Percentiles rank a stretch among this genome's conserved stretches.
phyloP scores from a whole-genome alignment of 1,140 invertebrate species.

The Cotesia chilonis region DNA sequence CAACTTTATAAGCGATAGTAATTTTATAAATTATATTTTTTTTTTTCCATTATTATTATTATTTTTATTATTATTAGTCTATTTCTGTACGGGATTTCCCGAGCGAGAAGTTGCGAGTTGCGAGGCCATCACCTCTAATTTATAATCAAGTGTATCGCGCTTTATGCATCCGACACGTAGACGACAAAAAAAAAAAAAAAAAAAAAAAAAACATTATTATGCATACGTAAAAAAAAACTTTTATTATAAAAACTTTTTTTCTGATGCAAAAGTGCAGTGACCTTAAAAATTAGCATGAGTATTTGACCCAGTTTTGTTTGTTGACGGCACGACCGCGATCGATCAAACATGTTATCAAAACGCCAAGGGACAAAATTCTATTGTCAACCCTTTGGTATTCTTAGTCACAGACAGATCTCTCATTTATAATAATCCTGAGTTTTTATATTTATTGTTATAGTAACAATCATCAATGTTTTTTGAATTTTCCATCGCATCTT shows the following conservation, averaged over 20 bases:
- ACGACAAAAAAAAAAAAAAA: not conserved
- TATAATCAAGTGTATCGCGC: not conserved
- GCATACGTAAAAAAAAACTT: not conserved
- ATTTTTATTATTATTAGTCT: not conserved
- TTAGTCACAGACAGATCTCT: conserved; percentile 19
- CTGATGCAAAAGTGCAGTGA: not conserved
- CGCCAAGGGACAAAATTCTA: conserved; percentile 28
- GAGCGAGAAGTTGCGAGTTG: not conserved
- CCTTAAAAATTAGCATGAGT: not conserved
- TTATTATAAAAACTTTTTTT: not conserved
- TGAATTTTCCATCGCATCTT: not conserved
- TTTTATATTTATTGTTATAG: too few species aligned
- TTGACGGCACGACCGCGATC: conserved; percentile 25
- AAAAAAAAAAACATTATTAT: not conserved
- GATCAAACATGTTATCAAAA: conserved; percentile 32
- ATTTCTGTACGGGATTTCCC: conserved; percentile 9
- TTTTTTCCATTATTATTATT: not conserved
- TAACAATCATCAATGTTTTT: not conserved
- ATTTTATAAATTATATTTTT: not conserved
- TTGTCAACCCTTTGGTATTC: conserved; percentile 31
- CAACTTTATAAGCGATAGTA: not conserved
- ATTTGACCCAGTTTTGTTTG: conserved; percentile 29
- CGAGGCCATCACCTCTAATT: conserved; percentile 21
- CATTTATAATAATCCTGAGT: not conserved
- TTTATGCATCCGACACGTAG: not conserved